Base-by-base conservation (phyloP, 2,113 vertebrate genomes). In the Nansenia antarctica region DNA sequence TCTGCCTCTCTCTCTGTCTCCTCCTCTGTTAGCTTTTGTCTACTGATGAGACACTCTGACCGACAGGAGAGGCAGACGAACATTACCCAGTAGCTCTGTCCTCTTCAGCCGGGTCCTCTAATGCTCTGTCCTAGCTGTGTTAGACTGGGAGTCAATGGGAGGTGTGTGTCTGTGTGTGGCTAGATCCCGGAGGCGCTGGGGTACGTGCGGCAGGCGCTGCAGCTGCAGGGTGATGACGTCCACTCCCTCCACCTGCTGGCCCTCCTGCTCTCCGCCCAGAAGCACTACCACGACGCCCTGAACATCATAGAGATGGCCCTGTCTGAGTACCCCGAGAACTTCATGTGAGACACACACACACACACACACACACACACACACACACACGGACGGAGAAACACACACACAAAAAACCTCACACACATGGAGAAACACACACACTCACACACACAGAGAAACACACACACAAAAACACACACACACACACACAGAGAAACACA, bases 301-400 rank as follows among this genome's bases (percentile, higher is more conserved):
- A 99, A 95, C 81, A 99, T 99, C 76, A 95, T 98, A 29, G 97
- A 99, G 88, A 99, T 98, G 96, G 96, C 96, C 69, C 93, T 99
- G 72, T 97, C 96, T 0, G 97, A 99, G 87, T 98, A 99, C 65
- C 98, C 98, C 0, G 98, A 99, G 85, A 98, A 97, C 73, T 99
- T 99, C 75, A 96, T 97, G 97, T 98, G 69, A 94, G 94, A 90
- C 15, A 42, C 18, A 34, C 34, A 39, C n/a, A 62, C 59, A 35
- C 54, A 70, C 26, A 71, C 22, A 64, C 32, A 39, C 22, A 29
- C 27, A 54, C 39, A 45, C 27, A 26, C 62, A 9, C 53, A 31
- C 2, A 58, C 60, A 65, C 7, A 27, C 18, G 14, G 9, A 29
- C 62, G 39, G 9, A 72, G n/a, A 52, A n/a, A n/a, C n/a, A n/a